Evolutionary conservation across 2,888 invertebrate species (phyloP), one percentile per base, ranked within the genome.

Genomic region (Agrilus mali): DNA sequence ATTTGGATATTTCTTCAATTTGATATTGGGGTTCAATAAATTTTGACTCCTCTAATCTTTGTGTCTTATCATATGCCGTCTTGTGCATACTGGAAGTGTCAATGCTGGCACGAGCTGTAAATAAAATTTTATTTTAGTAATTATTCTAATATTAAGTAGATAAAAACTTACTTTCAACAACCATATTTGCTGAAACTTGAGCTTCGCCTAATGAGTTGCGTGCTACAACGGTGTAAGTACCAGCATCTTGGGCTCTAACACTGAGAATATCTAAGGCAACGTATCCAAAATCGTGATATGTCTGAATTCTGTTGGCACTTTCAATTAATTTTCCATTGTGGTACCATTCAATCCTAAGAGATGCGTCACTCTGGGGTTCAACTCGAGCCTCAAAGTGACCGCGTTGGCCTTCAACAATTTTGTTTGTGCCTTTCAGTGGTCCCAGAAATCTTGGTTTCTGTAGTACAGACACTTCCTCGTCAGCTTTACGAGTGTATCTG

Each of bases 381-480:
- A 97, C 87, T 50, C 94, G 82, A 4, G 87, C 89, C 71, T 95
- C 95, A 61, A 95, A 92, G 60, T 95, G 94, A 51, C 93, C 92
- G 38, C 88, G 77, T 70, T 94, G 93, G 1, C 90, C 89, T 71
- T 95, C 94, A 16, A 88, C 79, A 58, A 93, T 89, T 62, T 86
- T 89, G 57, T 86, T 90, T n/a, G 90, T 92, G 38, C 90, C 90
- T 65, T 90, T 90, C 43, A 93, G 68, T 45, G 86, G 88, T 51
- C 89, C 89, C 55, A 90, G 73, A 69, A 93, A 93, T 57, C 86
- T 77, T 34, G 93, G 93, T 55, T 85, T 82, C 60, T 86, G 85
- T 3, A 78, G 85, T 3, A 87, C 74, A 57, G 71, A 76, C 0
- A 78, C 77, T 59, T 83, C 83, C 65, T 88, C 87, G 38, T 78